Evolutionary conservation across 1,140 invertebrate species (phyloP).

Genomic region (Drosophila saltans): DNA sequence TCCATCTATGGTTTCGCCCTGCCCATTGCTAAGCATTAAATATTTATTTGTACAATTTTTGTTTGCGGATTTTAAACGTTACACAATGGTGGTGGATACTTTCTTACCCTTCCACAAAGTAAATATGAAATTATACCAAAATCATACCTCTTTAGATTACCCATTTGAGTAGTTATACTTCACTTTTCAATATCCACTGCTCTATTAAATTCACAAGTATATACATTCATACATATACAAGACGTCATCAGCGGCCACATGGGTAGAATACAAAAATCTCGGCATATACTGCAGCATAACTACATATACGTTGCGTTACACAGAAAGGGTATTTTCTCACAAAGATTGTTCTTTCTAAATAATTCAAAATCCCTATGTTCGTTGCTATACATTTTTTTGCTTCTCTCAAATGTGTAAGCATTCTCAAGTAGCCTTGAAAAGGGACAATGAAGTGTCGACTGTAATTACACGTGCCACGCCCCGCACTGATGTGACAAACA

Average conservation of each 20-base stretch:
- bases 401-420: not conserved
- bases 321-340: too few relatives aligned
- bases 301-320: too few relatives aligned
- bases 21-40: conserved; percentile 45
- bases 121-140: too few relatives aligned
- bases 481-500: conserved; percentile 20
- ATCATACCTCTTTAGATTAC: too few relatives aligned
- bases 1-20: conserved; percentile 42
- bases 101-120: not conserved
- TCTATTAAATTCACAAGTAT: too few relatives aligned
- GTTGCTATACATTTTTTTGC: not conserved
- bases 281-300: too few relatives aligned
- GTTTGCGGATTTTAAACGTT: conserved; percentile 41
- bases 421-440: conserved; percentile 53
- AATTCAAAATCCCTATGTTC: not conserved
- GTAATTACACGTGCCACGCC: conserved; percentile 71
- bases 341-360: too few relatives aligned
- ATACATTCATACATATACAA: too few relatives aligned
- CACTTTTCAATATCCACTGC: too few relatives aligned
- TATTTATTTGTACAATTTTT: conserved; percentile 61
- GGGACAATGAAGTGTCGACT: conserved; percentile 56
- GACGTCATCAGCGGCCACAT: too few relatives aligned
- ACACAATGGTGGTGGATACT: not conserved
- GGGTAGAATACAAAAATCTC: too few relatives aligned
- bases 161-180: too few relatives aligned